Evolutionary conservation across 2,888 invertebrate genomes (phyloP).

Genomic region (Deroplatys truncata): DNA sequence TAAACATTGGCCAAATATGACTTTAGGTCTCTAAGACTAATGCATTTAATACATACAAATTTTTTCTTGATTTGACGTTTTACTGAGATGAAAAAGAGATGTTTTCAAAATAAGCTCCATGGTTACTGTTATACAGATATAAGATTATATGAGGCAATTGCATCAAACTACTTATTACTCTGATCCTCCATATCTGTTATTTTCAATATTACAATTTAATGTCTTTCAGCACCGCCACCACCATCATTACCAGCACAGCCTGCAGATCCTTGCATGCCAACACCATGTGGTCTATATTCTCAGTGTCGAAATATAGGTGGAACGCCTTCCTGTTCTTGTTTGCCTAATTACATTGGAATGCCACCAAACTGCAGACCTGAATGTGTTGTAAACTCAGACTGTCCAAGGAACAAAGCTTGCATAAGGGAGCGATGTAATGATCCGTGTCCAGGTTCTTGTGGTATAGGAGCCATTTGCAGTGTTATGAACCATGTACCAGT

Average conservation of each 20-base stretch:
- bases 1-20: too few relatives aligned
- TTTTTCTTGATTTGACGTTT: too few relatives aligned
- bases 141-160: too few relatives aligned
- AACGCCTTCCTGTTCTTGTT: slow-evolving; percentile 57
- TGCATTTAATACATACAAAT: too few relatives aligned
- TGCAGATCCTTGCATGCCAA: slow-evolving; percentile 38
- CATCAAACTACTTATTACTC: background rate
- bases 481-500: slow-evolving; percentile 65
- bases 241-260: slow-evolving; percentile 35
- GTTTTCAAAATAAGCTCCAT: too few relatives aligned
- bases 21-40: too few relatives aligned
- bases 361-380: slow-evolving; percentile 66
- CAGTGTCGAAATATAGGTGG: slow-evolving; percentile 54
- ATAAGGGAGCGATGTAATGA: slow-evolving; percentile 67
- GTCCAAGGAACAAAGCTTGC: slow-evolving; percentile 65
- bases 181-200: background rate
- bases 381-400: slow-evolving; percentile 64
- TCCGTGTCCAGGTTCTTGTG: slow-evolving; percentile 78
- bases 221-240: slow-evolving; percentile 13
- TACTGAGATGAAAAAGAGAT: too few relatives aligned
- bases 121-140: too few relatives aligned
- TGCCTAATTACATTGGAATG: slow-evolving; percentile 56
- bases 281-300: slow-evolving; percentile 60
- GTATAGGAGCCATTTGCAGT: slow-evolving; percentile 56
- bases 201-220: background rate